phyloP scores from a whole-genome alignment of 2,888 invertebrate genomes.

The Cabera pusaria region DNA sequence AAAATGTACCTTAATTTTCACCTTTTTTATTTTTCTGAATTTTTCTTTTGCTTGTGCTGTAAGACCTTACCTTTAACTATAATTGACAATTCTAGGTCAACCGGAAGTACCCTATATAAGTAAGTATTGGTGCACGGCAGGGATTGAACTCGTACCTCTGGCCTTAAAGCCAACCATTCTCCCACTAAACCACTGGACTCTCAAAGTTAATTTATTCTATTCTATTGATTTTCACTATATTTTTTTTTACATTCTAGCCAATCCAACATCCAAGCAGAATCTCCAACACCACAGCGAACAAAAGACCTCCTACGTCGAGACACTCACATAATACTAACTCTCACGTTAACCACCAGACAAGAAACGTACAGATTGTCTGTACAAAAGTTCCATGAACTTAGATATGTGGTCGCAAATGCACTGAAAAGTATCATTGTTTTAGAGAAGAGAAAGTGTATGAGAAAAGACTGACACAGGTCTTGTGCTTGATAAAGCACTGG shows the following conservation, averaged over 20 bases:
- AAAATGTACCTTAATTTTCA: no score
- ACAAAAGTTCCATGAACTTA: conserved; percentile 62
- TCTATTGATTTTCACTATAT: no score
- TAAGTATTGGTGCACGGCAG: no score
- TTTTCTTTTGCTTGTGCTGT: no score
- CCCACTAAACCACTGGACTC: no score
- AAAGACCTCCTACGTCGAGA: conserved; percentile 52
- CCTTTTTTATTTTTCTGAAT: no score
- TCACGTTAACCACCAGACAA: conserved; percentile 53
- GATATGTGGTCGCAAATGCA: conserved; percentile 60
- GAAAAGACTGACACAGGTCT: conserved; percentile 52
- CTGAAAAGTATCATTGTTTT: conserved; percentile 67
- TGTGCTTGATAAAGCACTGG: conserved; percentile 43
- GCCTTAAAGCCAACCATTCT: no score
- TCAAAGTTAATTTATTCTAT: no score
- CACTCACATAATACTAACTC: conserved; percentile 51
- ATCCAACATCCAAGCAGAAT: conserved; percentile 47
- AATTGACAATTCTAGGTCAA: no score
- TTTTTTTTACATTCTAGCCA: conserved; percentile 48
- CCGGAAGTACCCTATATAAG: no score
- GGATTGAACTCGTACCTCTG: no score
- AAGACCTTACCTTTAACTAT: no score
- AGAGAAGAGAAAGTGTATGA: conserved; percentile 70
- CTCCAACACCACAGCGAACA: conserved; percentile 29
- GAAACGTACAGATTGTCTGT: conserved; percentile 54